Conservation (phyloP, 1,140 invertebrate genomes). For the Onthophagus taurus region DNA sequence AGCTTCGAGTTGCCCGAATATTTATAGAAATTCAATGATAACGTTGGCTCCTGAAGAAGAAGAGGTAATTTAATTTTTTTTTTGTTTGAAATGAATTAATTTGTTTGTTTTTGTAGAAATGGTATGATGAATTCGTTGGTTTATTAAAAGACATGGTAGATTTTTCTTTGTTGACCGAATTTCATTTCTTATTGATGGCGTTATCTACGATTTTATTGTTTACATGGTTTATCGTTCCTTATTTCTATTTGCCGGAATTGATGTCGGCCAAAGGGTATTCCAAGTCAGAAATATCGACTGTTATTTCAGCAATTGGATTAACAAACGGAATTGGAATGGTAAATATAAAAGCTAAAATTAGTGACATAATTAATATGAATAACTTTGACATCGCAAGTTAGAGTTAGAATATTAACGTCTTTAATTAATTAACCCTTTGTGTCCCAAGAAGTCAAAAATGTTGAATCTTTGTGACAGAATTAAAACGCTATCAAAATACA, state of each 20-base stretch:
- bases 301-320: constrained; percentile 75
- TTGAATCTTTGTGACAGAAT: too few species aligned
- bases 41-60: constrained; percentile 69
- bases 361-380: too few species aligned
- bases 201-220: constrained; percentile 77
- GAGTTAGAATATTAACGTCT: too few species aligned
- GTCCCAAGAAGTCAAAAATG: too few species aligned
- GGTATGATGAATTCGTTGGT: constrained; percentile 62
- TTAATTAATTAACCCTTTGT: too few species aligned
- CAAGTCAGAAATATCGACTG: constrained; percentile 61
- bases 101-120: constrained; percentile 50
- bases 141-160: constrained; percentile 65
- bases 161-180: constrained; percentile 68
- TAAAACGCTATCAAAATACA: too few species aligned
- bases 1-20: constrained; percentile 82
- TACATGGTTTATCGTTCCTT: constrained; percentile 84
- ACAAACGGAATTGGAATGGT: constrained; percentile 86
- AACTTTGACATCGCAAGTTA: too few species aligned
- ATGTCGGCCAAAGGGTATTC: constrained; percentile 51
- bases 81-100: background rate
- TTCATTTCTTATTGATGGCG: constrained; percentile 71
- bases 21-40: constrained; percentile 82
- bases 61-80: constrained; percentile 41
- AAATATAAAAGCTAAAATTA: constrained; percentile 38
- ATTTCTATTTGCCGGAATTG: constrained; percentile 76